A percentile compares a stretch with the other conserved stretches of the same genome.
phyloP scores from a whole-genome alignment of 2,888 invertebrate species.

The Atrina japonica region DNA sequence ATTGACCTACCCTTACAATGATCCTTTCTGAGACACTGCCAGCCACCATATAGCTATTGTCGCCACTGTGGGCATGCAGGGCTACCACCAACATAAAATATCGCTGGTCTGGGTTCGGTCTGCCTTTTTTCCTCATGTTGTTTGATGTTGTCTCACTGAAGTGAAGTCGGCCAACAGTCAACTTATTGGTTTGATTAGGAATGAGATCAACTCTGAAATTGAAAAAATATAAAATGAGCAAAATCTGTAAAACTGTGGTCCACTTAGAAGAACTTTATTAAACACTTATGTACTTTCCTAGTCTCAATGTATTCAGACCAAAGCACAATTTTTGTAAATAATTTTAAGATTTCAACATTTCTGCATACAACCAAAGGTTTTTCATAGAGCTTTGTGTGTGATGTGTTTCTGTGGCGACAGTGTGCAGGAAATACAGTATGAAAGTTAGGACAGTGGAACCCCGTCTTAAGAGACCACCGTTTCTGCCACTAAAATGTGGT shows the following conservation, averaged over 20 bases:
- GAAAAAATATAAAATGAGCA: too few species aligned
- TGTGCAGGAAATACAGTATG: too few species aligned
- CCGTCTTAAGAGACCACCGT: background rate
- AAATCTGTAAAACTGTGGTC: too few species aligned
- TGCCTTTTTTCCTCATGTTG: conserved; percentile 99
- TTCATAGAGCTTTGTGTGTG: too few species aligned
- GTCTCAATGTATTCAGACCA: too few species aligned
- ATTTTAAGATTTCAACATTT: background rate
- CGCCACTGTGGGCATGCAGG: conserved; percentile 92
- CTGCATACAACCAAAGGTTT: background rate
- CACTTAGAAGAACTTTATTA: too few species aligned
- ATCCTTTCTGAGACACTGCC: conserved; percentile 97
- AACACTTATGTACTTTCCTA: too few species aligned
- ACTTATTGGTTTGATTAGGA: conserved; percentile 82
- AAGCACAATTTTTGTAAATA: too few species aligned
- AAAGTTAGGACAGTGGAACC: too few species aligned
- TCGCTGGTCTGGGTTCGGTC: conserved; percentile 98
- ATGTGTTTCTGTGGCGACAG: too few species aligned
- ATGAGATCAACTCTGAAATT: conserved; percentile 84
- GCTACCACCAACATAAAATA: conserved; percentile 98
- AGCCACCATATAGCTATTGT: conserved; percentile 84
- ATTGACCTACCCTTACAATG: conserved; percentile 95
- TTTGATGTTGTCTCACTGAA: conserved; percentile 99
- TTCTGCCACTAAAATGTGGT: background rate
- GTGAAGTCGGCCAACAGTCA: conserved; percentile 96